Conservation (phyloP, 2,797 vertebrate species). For the Lepidocolaptes lacrymiger region DNA sequence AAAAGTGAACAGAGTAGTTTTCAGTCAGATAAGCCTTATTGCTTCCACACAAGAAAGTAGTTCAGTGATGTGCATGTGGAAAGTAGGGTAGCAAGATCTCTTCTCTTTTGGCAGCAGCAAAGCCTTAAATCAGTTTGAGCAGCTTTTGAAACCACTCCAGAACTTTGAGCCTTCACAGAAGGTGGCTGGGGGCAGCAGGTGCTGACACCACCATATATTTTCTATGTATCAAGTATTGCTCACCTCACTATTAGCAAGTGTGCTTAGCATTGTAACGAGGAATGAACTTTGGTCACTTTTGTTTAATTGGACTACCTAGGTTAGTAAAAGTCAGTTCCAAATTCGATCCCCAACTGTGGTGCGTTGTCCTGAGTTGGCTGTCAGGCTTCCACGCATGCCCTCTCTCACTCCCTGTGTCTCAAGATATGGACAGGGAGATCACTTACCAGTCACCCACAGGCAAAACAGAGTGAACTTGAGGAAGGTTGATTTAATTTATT, state of each 20-base stretch:
- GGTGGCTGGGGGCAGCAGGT: not conserved
- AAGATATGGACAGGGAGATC: not conserved
- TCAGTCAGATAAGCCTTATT: not conserved
- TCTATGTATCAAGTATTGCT: not conserved
- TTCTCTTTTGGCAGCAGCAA: not conserved
- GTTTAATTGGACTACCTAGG: not conserved
- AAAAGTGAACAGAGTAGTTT: not conserved
- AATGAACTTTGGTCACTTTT: not conserved
- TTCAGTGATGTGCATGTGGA: not conserved
- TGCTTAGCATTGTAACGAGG: not conserved
- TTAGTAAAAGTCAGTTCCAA: not conserved
- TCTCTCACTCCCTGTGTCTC: not conserved
- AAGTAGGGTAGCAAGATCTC: not conserved
- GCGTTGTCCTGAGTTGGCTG: not conserved
- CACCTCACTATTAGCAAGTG: not conserved
- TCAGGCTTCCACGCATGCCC: not conserved
- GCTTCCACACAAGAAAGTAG: not conserved
- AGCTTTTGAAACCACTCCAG: not conserved
- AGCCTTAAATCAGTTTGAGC: not conserved
- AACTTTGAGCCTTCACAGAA: not conserved
- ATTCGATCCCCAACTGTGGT: not conserved
- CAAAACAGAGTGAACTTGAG: not conserved
- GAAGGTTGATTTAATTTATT: not conserved
- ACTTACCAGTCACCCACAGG: accelerated
- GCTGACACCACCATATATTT: not conserved